Percentiles rank a stretch among this genome's conserved stretches.
phyloP scores from a whole-genome alignment of 92 coral and sea anemone genomes.

The Parazoanthus swiftii region DNA sequence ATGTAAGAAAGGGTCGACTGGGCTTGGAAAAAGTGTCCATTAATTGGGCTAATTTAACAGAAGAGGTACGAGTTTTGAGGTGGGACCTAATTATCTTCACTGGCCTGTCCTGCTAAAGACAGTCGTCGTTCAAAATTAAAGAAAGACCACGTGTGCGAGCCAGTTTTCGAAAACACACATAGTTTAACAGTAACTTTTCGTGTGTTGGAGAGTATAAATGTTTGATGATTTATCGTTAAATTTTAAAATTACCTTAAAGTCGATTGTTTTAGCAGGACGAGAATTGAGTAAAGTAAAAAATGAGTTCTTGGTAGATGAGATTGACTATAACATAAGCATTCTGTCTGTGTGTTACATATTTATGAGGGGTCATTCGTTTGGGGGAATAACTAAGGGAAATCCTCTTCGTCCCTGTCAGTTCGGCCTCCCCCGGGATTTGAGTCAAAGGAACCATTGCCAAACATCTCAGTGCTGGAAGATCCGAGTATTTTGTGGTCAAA shows the following conservation, averaged over 20 bases:
- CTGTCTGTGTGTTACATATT: not conserved
- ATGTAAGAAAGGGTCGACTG: not conserved
- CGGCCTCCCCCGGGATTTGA: conserved; percentile 99
- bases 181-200: too few relatives aligned
- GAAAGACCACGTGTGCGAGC: not conserved
- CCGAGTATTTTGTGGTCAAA: conserved; percentile 92
- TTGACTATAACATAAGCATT: not conserved
- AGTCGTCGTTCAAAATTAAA: too few relatives aligned
- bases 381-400: conserved; percentile 25
- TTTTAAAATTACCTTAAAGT: too few relatives aligned
- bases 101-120: too few relatives aligned
- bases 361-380: not conserved
- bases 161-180: not conserved
- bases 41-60: not conserved
- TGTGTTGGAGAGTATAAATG: not conserved
- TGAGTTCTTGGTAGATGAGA: not conserved
- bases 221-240: too few relatives aligned
- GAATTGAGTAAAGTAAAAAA: not conserved
- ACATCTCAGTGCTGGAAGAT: conserved; percentile 68
- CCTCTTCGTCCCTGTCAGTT: conserved; percentile 48
- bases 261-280: not conserved
- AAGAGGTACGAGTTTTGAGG: not conserved
- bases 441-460: conserved; percentile 64
- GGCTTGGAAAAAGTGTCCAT: not conserved
- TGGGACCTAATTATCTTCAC: not conserved